A percentile compares a stretch with the other conserved stretches of the same genome.
phyloP scores from a whole-genome alignment of 2,797 vertebrate genomes.

The Benthosema pterotum region DNA sequence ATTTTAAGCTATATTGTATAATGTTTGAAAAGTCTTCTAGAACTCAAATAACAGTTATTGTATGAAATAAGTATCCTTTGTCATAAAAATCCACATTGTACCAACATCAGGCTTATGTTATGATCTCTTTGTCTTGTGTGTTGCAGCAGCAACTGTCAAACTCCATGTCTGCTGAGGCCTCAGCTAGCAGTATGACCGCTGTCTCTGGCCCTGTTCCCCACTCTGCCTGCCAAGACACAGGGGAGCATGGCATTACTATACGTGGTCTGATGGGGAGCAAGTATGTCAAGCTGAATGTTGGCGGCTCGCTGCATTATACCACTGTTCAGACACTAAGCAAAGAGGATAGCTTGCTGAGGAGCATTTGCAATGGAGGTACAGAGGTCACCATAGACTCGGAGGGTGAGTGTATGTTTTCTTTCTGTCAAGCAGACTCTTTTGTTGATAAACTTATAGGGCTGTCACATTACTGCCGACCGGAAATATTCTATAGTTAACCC shows the following conservation, averaged over 20 bases:
- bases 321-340: slow-evolving; percentile 90
- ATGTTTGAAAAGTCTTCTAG: too few relatives aligned
- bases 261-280: slow-evolving; percentile 83
- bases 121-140: slow-evolving; percentile 21
- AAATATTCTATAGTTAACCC: neutral
- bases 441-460: neutral
- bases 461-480: neutral
- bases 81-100: neutral
- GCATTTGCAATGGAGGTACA: slow-evolving; percentile 85
- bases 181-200: slow-evolving; percentile 73
- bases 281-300: slow-evolving; percentile 91
- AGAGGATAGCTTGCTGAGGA: slow-evolving; percentile 86
- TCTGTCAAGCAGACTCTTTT: neutral
- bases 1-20: too few relatives aligned
- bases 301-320: slow-evolving; percentile 89
- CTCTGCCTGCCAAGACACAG: slow-evolving; percentile 62
- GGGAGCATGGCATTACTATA: slow-evolving; percentile 47
- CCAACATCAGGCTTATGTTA: neutral
- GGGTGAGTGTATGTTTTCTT: slow-evolving; percentile 65
- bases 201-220: slow-evolving; percentile 63
- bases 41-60: too few relatives aligned
- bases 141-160: slow-evolving; percentile 55
- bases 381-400: slow-evolving; percentile 87
- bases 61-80: too few relatives aligned
- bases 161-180: slow-evolving; percentile 85